Conservation (phyloP, 1,140 invertebrate genomes). For the Drosophila pseudoananassae region DNA sequence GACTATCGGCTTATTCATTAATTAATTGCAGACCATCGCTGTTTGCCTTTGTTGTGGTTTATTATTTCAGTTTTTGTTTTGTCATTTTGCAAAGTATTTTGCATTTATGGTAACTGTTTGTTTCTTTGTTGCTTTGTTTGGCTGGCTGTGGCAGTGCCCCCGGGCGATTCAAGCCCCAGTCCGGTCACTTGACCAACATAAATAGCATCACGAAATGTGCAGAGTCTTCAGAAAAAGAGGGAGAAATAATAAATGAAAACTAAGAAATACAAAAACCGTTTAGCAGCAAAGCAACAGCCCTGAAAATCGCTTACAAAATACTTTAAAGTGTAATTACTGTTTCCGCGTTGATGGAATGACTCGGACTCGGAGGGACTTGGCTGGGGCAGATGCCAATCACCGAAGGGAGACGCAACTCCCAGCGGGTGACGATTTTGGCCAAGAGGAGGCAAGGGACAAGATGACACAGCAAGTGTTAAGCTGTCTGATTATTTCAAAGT, state of each 20-base stretch:
- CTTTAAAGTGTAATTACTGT: slow-evolving; percentile 76
- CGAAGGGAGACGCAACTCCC: slow-evolving; percentile 12
- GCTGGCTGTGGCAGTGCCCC: slow-evolving; percentile 20
- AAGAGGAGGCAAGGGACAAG: slow-evolving; percentile 19
- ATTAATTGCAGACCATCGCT: slow-evolving; percentile 43
- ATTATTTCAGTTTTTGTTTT: slow-evolving; percentile 40
- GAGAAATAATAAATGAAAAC: slow-evolving; percentile 4
- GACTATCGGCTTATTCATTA: slow-evolving; percentile 40
- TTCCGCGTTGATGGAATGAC: slow-evolving; percentile 61
- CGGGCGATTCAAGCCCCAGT: slow-evolving; percentile 51
- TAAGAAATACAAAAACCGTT: slow-evolving; percentile 50
- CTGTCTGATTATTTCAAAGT: slow-evolving; percentile 43
- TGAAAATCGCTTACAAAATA: slow-evolving; percentile 77
- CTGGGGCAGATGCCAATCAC: slow-evolving; percentile 49
- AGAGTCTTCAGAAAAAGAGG: background rate
- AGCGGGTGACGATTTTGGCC: slow-evolving; percentile 18
- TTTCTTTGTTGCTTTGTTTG: slow-evolving; percentile 63
- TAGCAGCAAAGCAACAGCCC: slow-evolving; percentile 48
- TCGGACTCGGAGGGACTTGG: background rate
- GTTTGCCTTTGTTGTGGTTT: slow-evolving; percentile 23
- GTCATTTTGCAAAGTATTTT: slow-evolving; percentile 60
- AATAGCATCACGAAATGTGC: slow-evolving; percentile 64
- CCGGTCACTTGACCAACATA: slow-evolving; percentile 74
- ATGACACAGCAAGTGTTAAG: slow-evolving; percentile 51
- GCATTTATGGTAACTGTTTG: slow-evolving; percentile 68